A percentile compares a stretch with the other conserved stretches of the same genome.
Conservation (phyloP, 2,888 invertebrate genomes). For the Dicycla oo region DNA sequence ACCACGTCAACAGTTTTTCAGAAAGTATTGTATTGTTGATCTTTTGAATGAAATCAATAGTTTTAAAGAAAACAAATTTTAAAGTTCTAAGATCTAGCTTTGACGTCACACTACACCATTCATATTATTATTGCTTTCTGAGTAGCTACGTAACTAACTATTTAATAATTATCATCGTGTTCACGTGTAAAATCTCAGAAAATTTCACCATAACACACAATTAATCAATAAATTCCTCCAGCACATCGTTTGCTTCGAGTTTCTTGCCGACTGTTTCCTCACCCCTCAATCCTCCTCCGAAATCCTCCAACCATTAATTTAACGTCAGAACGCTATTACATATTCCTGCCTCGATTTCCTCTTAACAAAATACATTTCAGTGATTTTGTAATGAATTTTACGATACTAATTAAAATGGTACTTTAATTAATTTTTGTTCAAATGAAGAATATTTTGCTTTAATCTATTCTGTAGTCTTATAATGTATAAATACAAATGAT, state of each 20-base stretch:
- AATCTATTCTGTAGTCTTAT: no score
- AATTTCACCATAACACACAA: not conserved
- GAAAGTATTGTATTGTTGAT: not conserved
- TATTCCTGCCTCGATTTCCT: constrained; percentile 37
- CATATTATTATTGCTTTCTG: not conserved
- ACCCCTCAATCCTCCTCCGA: constrained; percentile 6
- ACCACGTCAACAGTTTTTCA: not conserved
- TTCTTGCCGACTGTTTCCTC: constrained; percentile 8
- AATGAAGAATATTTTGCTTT: constrained; percentile 23
- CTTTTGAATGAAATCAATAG: not conserved
- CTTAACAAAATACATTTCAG: constrained; percentile 36
- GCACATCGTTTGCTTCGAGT: constrained; percentile 14
- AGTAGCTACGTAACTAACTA: not conserved
- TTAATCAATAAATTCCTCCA: constrained; percentile 13
- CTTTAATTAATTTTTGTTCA: constrained; percentile 12
- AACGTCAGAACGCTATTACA: constrained; percentile 23
- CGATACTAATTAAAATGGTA: constrained; percentile 39
- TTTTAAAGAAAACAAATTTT: not conserved
- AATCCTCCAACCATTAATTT: constrained; percentile 46
- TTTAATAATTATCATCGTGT: not conserved
- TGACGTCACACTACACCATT: not conserved
- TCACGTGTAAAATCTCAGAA: not conserved
- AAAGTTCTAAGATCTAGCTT: not conserved
- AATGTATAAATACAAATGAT: no score
- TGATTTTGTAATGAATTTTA: constrained; percentile 45